Evolutionary conservation across 92 coral and sea anemone genomes (phyloP).

Genomic region (Porites divaricata): DNA sequence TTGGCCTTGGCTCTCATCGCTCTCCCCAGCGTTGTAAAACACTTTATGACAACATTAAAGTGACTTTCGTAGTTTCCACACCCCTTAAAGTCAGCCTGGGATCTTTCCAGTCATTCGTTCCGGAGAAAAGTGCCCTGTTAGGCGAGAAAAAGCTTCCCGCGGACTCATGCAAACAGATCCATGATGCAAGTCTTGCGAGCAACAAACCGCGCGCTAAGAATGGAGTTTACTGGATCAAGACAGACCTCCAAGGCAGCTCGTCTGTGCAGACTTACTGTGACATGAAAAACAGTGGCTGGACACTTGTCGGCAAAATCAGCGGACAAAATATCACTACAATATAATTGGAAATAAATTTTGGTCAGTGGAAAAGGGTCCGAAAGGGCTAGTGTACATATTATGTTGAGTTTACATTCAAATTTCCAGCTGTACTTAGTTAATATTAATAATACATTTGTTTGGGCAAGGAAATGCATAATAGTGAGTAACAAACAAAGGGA

Average conservation of each 20-base stretch:
- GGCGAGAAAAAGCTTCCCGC: constrained; percentile 15
- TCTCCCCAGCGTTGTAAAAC: neutral
- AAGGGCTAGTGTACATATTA: no score
- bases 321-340: no score
- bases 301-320: constrained; percentile 70
- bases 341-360: no score
- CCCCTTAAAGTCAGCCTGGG: neutral
- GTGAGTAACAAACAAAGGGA: no score
- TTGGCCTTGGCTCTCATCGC: neutral
- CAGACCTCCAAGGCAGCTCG: constrained; percentile 45
- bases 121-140: neutral
- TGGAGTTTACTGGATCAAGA: constrained; percentile 88
- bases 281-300: constrained; percentile 87
- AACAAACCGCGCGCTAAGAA: constrained; percentile 47
- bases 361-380: no score
- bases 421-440: no score
- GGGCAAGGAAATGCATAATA: no score
- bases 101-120: neutral
- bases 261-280: constrained; percentile 85
- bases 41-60: constrained; percentile 16
- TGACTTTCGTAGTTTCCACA: constrained; percentile 4
- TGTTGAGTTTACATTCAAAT: no score
- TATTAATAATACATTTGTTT: no score
- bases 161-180: constrained; percentile 62
- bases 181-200: constrained; percentile 51